Evolutionary conservation across 2,113 vertebrate genomes (phyloP), one percentile per base, ranked within the genome.

Genomic region (Epinephelus cyanopodus): DNA sequence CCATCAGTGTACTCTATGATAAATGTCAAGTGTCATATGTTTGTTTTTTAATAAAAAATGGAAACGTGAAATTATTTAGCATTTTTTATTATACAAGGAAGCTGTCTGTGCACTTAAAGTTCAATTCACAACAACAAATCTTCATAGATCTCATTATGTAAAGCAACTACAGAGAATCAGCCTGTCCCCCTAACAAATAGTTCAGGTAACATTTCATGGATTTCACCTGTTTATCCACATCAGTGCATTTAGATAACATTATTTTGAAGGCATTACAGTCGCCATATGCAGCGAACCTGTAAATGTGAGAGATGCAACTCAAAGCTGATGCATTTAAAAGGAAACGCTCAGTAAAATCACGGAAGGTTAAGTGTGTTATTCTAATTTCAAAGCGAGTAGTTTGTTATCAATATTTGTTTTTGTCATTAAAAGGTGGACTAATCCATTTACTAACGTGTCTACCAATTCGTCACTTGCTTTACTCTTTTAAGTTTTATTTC

Each of bases 1-100:
- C 9, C 10, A 58, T 85, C 52, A 67, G 17, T 78, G 57, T 60
- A 25, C 23, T 72, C 25, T 67, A 80, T 57, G 74, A 81, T 58
- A 48, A 80, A 58, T 54, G 33, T 70, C 8, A 45, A 45, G 23
- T 19, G 33, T 23, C 33, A 45, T 15, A n/a, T 39, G 3, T 29
- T 65, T 45, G 85, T 81, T 66, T 61, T 9, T 37, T 39, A 66
- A 8, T 39, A 67, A 83, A 21, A 71, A 66, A 52, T 7, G 8
- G 19, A 76, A 79, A 63, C 25, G 11, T 50, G 2, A 70, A 39
- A 60, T 54, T 0, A 23, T 37, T 72, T 48, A 18, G n/a, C 33
- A 58, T 64, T 90, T 87, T 87, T 27, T 58, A 39, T 84, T 18
- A 50, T 53, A 37, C 27, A 79, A 67, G 33, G 3, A 77, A 42